Conservation (phyloP, 2,113 vertebrate species). For the Mormoops blainvillei region DNA sequence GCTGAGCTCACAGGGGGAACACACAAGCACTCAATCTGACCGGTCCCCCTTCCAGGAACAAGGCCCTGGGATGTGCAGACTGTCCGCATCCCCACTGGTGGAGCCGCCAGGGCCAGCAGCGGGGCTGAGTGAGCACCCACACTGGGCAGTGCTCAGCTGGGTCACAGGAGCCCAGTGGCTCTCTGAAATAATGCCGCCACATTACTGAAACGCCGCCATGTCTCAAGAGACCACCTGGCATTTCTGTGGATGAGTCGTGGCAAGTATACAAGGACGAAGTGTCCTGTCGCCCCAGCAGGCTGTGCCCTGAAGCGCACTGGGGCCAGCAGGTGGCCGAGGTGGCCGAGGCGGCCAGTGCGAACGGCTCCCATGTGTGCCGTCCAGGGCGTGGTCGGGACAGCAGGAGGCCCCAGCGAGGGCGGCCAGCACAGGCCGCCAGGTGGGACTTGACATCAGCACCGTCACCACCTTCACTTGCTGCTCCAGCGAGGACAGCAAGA, state of each 20-base stretch:
- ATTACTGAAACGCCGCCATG: background rate
- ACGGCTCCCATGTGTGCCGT: background rate
- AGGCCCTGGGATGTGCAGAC: background rate
- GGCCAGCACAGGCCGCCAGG: background rate
- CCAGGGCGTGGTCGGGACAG: no score
- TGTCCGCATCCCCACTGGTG: background rate
- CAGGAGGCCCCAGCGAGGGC: no score
- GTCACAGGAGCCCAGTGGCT: background rate
- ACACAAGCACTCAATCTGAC: background rate
- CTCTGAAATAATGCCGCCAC: background rate
- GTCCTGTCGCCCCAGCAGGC: background rate
- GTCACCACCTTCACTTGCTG: background rate
- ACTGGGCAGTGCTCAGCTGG: background rate
- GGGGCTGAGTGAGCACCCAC: background rate
- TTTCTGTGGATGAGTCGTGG: background rate
- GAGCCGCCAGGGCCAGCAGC: no score
- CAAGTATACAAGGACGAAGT: accelerated
- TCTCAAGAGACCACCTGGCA: background rate
- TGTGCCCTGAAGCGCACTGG: background rate
- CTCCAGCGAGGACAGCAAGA: background rate
- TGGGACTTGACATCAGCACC: background rate
- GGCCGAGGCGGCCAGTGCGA: no score
- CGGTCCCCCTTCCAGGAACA: background rate
- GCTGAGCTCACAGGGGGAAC: background rate
- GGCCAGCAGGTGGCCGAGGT: background rate